These are phyloP conservation scores for Rhynchophorus ferrugineus DNA, from an alignment of 1,140 invertebrate genomes.

Conservation along the genomic window DNA sequence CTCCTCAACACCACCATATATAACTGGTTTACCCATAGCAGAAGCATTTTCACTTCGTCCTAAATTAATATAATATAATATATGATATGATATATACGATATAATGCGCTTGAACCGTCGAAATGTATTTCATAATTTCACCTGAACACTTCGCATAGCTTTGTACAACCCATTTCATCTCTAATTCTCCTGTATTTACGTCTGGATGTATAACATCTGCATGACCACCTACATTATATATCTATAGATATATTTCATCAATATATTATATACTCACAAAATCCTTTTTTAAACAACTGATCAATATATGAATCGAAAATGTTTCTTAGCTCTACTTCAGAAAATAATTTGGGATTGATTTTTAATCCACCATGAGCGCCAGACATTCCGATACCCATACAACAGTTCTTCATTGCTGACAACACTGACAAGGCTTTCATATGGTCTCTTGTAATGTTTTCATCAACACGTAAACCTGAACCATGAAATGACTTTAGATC, in stretches of 20 bases:
- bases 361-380: slow-evolving; percentile 83
- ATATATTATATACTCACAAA: slow-evolving; percentile 12
- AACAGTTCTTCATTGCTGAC: slow-evolving; percentile 79
- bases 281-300: slow-evolving; percentile 69
- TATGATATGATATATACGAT: slow-evolving; percentile 47
- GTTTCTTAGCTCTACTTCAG: slow-evolving; percentile 69
- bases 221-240: slow-evolving; percentile 49
- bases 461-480: slow-evolving; percentile 71
- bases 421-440: slow-evolving; percentile 78
- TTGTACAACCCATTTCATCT: slow-evolving; percentile 82
- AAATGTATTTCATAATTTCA: slow-evolving; percentile 4
- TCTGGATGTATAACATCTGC: slow-evolving; percentile 83
- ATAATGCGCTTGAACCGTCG: too few species aligned
- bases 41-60: slow-evolving; percentile 14
- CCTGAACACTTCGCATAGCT: slow-evolving; percentile 40
- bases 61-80: neutral
- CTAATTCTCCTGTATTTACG: slow-evolving; percentile 65
- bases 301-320: slow-evolving; percentile 77
- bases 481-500: slow-evolving; percentile 40
- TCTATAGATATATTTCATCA: neutral
- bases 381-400: slow-evolving; percentile 72
- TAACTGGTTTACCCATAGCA: slow-evolving; percentile 81
- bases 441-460: slow-evolving; percentile 64
- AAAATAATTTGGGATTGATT: slow-evolving; percentile 74
- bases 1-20: slow-evolving; percentile 67